Evolutionary conservation across 2,797 vertebrate species (phyloP).

Genomic region (Notoglanidium macrostoma): DNA sequence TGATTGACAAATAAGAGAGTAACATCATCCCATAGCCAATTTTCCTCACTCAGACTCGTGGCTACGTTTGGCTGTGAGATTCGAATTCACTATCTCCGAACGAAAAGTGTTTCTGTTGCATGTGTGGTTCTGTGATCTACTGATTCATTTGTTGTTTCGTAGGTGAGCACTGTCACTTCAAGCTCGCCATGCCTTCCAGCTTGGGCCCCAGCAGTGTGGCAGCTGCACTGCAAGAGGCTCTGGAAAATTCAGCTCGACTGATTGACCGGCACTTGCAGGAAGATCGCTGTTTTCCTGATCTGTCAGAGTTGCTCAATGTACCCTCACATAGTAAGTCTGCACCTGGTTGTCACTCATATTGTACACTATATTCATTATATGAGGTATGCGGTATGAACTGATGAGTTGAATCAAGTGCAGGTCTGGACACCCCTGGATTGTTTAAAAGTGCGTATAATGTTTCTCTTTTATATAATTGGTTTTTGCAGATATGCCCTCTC

Average conservation of each 20-base stretch:
- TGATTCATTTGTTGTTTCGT: background rate
- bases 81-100: background rate
- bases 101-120: background rate
- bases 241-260: constrained; percentile 85
- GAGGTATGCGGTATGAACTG: too few relatives aligned
- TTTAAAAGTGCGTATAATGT: background rate
- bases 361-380: background rate
- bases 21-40: background rate
- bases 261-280: constrained; percentile 90
- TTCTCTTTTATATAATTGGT: background rate
- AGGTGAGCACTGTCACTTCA: constrained; percentile 7
- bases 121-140: background rate
- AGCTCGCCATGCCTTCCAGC: constrained; percentile 79
- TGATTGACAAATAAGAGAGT: background rate
- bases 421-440: too few relatives aligned
- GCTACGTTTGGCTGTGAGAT: background rate
- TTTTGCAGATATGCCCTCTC: constrained; percentile 83
- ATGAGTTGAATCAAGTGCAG: background rate
- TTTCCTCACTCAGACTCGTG: background rate
- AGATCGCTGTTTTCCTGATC: constrained; percentile 90
- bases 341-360: too few relatives aligned
- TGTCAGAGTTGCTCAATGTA: constrained; percentile 88
- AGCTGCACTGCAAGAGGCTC: constrained; percentile 79
- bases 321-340: constrained; percentile 83
- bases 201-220: constrained; percentile 73